Evolutionary conservation across 2,888 invertebrate genomes (phyloP).

Genomic region (Tenthredo scrophulariae): DNA sequence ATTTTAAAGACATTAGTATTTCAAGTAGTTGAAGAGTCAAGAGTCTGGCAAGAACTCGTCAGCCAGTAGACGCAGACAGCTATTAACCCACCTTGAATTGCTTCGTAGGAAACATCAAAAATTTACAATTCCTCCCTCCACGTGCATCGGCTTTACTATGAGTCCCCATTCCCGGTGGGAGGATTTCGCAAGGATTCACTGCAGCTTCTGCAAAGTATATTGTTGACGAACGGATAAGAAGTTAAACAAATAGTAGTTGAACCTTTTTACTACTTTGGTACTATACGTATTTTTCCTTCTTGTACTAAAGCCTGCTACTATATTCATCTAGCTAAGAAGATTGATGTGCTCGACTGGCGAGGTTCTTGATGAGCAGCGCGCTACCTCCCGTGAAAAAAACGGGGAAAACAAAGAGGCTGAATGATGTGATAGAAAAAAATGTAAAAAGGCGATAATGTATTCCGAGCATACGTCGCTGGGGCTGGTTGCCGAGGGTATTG

Average conservation of each 20-base stretch:
- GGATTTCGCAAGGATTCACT: constrained; percentile 10
- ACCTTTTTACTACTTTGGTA: background rate
- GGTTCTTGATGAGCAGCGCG: constrained; percentile 34
- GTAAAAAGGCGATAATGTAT: constrained; percentile 44
- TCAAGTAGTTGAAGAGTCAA: background rate
- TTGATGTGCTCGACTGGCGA: constrained; percentile 42
- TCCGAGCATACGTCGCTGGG: constrained; percentile 29
- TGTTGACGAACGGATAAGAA: constrained; percentile 27
- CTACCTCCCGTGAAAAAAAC: background rate
- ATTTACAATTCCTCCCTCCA: constrained; percentile 11
- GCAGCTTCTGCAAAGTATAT: constrained; percentile 5
- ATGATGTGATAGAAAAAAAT: constrained; percentile 35
- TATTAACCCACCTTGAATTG: constrained; percentile 23
- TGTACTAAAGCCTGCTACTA: background rate
- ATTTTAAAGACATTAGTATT: background rate
- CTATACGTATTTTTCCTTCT: background rate
- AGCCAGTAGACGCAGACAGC: background rate
- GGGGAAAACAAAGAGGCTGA: constrained; percentile 39
- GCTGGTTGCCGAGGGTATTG: constrained; percentile 35
- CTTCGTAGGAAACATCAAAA: constrained; percentile 1
- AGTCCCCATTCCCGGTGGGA: background rate
- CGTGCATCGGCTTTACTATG: constrained; percentile 14
- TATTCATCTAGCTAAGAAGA: constrained; percentile 43
- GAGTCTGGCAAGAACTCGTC: background rate
- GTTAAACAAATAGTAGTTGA: constrained; percentile 8